Evolutionary conservation across 2,888 invertebrate genomes (phyloP).

Genomic region (Aelia acuminata): DNA sequence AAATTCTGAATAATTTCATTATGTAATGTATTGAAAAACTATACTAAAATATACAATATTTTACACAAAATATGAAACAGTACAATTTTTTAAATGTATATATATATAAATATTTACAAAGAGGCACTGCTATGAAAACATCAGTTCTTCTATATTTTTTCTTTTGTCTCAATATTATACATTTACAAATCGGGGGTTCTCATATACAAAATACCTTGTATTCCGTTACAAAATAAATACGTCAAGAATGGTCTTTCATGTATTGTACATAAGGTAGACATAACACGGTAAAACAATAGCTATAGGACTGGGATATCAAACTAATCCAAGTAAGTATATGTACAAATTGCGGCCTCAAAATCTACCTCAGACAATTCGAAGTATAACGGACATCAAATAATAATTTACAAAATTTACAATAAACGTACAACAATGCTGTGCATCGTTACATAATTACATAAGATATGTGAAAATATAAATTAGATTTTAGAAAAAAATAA

Average conservation of each 20-base stretch:
- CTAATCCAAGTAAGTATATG: not conserved
- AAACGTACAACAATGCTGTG: not conserved
- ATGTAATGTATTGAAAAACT: constrained; percentile 56
- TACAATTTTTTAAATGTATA: constrained; percentile 47
- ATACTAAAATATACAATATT: constrained; percentile 58
- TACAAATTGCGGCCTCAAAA: not conserved
- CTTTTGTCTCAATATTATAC: constrained; percentile 25
- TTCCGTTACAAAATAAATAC: constrained; percentile 52
- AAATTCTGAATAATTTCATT: not conserved
- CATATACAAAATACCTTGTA: constrained; percentile 57
- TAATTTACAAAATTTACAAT: constrained; percentile 10
- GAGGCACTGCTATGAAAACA: constrained; percentile 53
- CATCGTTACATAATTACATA: constrained; percentile 9
- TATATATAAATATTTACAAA: constrained; percentile 52
- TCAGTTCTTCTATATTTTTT: constrained; percentile 28
- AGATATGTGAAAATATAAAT: constrained; percentile 17
- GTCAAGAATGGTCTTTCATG: constrained; percentile 1
- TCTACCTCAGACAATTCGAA: not conserved
- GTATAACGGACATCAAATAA: not conserved
- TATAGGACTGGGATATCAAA: not conserved
- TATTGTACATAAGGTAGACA: not conserved
- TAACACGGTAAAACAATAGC: not conserved
- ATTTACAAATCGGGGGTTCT: not conserved
- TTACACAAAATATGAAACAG: constrained; percentile 59
- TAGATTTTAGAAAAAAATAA: not conserved